Conservation (phyloP, 1,140 invertebrate species). For the Akabosia matsudoensis region DNA sequence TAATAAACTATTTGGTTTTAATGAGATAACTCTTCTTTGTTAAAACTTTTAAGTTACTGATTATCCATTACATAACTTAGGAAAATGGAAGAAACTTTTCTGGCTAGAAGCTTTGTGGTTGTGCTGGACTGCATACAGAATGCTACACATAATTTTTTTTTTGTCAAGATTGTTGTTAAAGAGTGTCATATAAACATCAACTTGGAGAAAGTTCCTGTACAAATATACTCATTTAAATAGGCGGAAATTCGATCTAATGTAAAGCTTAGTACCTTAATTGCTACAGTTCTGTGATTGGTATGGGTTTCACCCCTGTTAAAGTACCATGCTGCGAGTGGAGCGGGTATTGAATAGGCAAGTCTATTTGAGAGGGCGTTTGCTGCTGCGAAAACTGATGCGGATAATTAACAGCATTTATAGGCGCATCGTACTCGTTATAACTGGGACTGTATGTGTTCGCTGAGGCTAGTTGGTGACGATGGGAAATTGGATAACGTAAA, state of each 20-base stretch:
- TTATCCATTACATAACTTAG: too few relatives aligned
- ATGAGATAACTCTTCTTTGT: too few relatives aligned
- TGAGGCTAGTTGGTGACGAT: background rate
- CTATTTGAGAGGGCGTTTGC: background rate
- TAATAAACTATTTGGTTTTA: too few relatives aligned
- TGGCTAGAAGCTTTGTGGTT: too few relatives aligned
- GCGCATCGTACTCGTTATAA: slow-evolving; percentile 44
- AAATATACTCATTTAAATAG: background rate
- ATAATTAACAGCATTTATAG: slow-evolving; percentile 37
- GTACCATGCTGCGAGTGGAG: slow-evolving; percentile 31
- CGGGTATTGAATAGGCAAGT: slow-evolving; percentile 38
- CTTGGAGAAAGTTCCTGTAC: too few relatives aligned
- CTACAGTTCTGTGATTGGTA: slow-evolving; percentile 88
- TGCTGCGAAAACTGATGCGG: slow-evolving; percentile 27
- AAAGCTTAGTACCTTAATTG: slow-evolving; percentile 48
- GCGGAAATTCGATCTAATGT: background rate
- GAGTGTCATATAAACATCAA: too few relatives aligned
- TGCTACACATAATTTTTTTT: too few relatives aligned
- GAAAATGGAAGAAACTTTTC: too few relatives aligned
- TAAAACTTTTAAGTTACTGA: too few relatives aligned
- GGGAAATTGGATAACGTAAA: slow-evolving; percentile 8
- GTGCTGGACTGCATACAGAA: too few relatives aligned
- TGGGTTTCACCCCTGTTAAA: slow-evolving; percentile 59
- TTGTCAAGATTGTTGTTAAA: too few relatives aligned
- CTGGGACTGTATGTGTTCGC: slow-evolving; percentile 27